Conservation (phyloP, 2,113 vertebrate genomes). For the Lycaon pictus region DNA sequence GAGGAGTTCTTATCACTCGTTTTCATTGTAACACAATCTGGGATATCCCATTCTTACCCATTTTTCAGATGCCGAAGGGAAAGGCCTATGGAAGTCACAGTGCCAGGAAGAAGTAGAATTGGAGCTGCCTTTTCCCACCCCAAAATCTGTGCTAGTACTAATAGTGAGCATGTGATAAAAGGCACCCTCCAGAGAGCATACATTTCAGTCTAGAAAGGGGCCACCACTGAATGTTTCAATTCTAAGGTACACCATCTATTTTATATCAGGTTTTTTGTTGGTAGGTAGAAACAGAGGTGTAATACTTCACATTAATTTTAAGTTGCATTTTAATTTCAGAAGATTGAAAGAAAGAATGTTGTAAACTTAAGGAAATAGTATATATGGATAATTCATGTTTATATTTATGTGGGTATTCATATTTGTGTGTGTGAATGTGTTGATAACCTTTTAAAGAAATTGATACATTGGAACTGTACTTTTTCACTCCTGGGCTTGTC, state of each 20-base stretch:
- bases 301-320: not conserved
- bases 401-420: not conserved
- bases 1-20: not conserved
- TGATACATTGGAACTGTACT: not conserved
- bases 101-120: not conserved
- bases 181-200: not conserved
- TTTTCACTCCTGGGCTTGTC: not conserved
- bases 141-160: not conserved
- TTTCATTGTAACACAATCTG: not conserved
- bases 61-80: slow-evolving; percentile 10
- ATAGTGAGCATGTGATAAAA: not conserved
- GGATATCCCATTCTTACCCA: not conserved
- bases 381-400: not conserved
- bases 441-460: not conserved
- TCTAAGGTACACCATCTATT: not conserved
- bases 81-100: not conserved
- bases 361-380: not conserved
- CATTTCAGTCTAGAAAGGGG: not conserved
- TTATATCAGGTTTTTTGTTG: not conserved
- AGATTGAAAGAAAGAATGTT: not conserved
- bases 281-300: not conserved
- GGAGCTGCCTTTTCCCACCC: not conserved
- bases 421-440: not conserved
- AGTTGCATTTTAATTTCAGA: slow-evolving; percentile 35
- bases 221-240: not conserved